Conservation (phyloP, 2,888 invertebrate species). For the Hypolimnas misippus region DNA sequence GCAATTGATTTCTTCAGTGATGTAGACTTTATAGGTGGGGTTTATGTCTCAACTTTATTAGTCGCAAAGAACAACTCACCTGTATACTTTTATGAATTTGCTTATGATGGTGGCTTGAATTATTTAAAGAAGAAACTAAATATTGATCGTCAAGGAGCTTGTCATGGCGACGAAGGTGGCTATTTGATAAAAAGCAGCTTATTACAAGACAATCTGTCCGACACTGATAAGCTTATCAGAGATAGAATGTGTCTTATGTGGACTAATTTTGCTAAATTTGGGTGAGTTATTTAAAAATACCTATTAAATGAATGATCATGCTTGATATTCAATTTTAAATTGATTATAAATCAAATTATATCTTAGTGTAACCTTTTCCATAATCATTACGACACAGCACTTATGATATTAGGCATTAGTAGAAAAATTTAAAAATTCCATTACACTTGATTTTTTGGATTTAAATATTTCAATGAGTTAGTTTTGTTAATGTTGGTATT, state of each 20-base stretch:
- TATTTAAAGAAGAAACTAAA: conserved; percentile 73
- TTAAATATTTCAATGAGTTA: too few relatives aligned
- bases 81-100: conserved; percentile 84
- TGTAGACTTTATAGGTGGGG: conserved; percentile 70
- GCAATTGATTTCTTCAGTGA: conserved; percentile 79
- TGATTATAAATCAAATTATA: too few relatives aligned
- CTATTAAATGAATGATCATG: background rate
- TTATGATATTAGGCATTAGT: too few relatives aligned
- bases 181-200: conserved; percentile 78
- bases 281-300: conserved; percentile 57
- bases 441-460: too few relatives aligned
- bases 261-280: conserved; percentile 86
- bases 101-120: conserved; percentile 82
- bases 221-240: conserved; percentile 64
- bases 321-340: background rate
- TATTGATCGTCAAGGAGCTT: conserved; percentile 77
- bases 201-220: conserved; percentile 52
- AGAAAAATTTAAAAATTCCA: too few relatives aligned
- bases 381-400: too few relatives aligned
- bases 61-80: conserved; percentile 68
- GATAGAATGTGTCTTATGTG: conserved; percentile 81
- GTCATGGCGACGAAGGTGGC: conserved; percentile 85
- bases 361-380: too few relatives aligned
- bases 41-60: conserved; percentile 60
- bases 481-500: too few relatives aligned